Conservation (phyloP, 2,888 invertebrate species). For the Morpho deidamia region DNA sequence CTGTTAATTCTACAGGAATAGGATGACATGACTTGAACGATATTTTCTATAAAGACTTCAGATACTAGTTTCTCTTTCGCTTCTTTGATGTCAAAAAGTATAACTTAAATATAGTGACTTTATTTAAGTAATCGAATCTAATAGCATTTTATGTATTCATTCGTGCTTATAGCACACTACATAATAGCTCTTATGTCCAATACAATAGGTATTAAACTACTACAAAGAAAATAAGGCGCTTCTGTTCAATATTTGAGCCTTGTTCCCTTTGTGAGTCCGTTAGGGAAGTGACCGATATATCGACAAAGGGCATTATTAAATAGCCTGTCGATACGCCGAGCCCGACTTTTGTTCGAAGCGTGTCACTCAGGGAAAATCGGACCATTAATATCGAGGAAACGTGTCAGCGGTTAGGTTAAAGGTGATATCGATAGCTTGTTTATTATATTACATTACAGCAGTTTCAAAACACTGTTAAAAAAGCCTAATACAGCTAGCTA, state of each 20-base stretch:
- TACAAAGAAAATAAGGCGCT: neutral
- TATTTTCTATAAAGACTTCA: too few species aligned
- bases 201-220: neutral
- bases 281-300: conserved; percentile 15
- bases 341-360: neutral
- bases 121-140: conserved; percentile 4
- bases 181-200: neutral
- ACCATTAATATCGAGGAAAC: neutral
- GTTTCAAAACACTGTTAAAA: too few species aligned
- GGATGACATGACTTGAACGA: too few species aligned
- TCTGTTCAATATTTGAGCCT: conserved; percentile 25
- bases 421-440: neutral
- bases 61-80: too few species aligned
- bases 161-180: neutral
- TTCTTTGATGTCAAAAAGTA: too few species aligned
- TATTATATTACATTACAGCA: too few species aligned
- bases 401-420: neutral
- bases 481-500: too few species aligned
- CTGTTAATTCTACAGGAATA: too few species aligned
- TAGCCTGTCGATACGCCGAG: conserved; percentile 6
- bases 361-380: conserved; percentile 3
- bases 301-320: conserved; percentile 19
- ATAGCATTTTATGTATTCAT: neutral
- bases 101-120: too few species aligned
- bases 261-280: conserved; percentile 24